A percentile compares a stretch with the other conserved stretches of the same genome.
Evolutionary conservation across 2,113 vertebrate species (phyloP).

Genomic region (Semicossyphus pulcher): DNA sequence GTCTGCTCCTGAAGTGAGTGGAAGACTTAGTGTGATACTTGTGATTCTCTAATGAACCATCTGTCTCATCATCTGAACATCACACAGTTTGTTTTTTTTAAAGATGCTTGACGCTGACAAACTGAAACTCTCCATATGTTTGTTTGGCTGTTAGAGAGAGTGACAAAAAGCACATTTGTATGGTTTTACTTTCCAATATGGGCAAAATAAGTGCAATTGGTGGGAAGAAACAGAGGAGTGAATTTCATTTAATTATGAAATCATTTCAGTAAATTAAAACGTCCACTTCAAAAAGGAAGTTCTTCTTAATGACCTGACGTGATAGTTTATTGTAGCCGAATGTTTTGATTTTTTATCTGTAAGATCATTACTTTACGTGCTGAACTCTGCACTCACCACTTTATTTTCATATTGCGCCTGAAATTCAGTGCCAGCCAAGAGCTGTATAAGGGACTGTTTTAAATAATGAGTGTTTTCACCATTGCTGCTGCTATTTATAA

Average conservation of each 20-base stretch:
- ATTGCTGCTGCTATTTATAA: no score
- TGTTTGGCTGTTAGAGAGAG: slow-evolving; percentile 23
- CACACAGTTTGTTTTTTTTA: slow-evolving; percentile 33
- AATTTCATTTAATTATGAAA: not conserved
- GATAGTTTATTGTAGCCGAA: no score
- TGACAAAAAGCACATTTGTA: slow-evolving; percentile 31
- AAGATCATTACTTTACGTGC: no score
- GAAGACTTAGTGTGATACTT: slow-evolving; percentile 70
- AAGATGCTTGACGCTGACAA: slow-evolving; percentile 61
- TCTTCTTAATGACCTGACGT: no score
- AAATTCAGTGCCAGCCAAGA: no score
- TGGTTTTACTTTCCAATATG: not conserved
- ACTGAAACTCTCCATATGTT: slow-evolving; percentile 67
- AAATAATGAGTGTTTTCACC: no score
- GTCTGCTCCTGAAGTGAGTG: slow-evolving; percentile 55
- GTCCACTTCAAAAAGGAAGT: no score
- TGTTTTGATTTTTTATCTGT: no score
- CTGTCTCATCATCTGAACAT: slow-evolving; percentile 73
- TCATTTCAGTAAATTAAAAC: no score
- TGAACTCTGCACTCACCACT: no score
- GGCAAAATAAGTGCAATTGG: not conserved
- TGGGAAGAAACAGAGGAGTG: not conserved
- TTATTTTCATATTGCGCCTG: no score
- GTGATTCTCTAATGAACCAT: slow-evolving; percentile 81
- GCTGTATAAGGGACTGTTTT: no score